Conservation (phyloP, 2,888 invertebrate genomes). For the Athripsodes cinereus region DNA sequence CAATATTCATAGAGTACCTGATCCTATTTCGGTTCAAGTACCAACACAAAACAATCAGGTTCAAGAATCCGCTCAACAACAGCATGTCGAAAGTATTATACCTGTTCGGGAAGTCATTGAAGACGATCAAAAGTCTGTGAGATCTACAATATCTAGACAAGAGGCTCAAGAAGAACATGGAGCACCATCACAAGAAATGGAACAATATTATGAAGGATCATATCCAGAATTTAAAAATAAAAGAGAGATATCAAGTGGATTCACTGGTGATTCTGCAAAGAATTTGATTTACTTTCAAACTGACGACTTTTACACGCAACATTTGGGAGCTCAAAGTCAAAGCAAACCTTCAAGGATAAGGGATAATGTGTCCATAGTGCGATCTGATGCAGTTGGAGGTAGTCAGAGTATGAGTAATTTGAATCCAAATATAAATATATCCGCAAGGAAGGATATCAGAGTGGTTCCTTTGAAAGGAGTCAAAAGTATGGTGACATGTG, state of each 20-base stretch:
- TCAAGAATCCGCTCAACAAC: neutral
- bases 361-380: neutral
- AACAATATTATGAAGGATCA: neutral
- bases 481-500: neutral
- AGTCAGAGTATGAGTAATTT: constrained; percentile 6
- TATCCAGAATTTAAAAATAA: constrained; percentile 4
- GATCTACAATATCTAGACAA: neutral
- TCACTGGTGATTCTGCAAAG: constrained; percentile 10
- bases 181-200: too few species aligned
- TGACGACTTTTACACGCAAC: neutral
- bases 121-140: neutral
- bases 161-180: neutral
- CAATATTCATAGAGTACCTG: neutral
- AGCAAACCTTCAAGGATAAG: neutral
- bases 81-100: neutral
- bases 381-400: neutral
- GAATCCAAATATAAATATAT: neutral
- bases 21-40: neutral
- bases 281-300: constrained; percentile 12
- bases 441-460: neutral
- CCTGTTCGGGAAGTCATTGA: neutral
- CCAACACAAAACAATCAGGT: neutral
- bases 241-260: constrained; percentile 10
- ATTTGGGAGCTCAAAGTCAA: neutral
- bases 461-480: neutral